Percentiles rank a stretch among this genome's conserved stretches.
phyloP scores from a whole-genome alignment of 2,888 invertebrate genomes.

The Pheosia gnoma region DNA sequence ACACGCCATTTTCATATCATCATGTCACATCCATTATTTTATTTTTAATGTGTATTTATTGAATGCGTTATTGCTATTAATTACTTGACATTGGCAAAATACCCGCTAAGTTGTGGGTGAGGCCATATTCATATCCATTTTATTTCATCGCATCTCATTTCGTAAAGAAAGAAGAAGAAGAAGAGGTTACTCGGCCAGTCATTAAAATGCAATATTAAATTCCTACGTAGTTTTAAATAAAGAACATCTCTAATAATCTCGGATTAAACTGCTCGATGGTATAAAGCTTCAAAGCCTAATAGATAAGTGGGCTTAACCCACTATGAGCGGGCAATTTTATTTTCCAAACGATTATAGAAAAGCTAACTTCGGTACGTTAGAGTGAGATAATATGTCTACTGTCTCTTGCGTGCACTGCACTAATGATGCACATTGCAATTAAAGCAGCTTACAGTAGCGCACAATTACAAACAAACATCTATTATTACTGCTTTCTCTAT shows the following conservation, averaged over 20 bases:
- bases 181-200: too few relatives aligned
- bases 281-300: constrained; percentile 12
- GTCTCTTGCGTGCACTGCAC: constrained; percentile 36
- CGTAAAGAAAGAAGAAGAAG: too few relatives aligned
- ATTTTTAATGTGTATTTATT: too few relatives aligned
- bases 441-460: constrained; percentile 49
- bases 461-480: constrained; percentile 57
- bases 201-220: too few relatives aligned
- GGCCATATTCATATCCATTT: too few relatives aligned
- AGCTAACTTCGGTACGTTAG: constrained; percentile 31
- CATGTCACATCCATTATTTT: too few relatives aligned
- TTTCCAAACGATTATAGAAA: constrained; percentile 33
- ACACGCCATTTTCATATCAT: too few relatives aligned
- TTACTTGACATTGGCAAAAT: too few relatives aligned
- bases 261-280: constrained; percentile 13
- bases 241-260: constrained; percentile 11
- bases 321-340: constrained; percentile 14
- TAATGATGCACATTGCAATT: constrained; percentile 66
- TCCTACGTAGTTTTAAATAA: neutral
- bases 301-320: constrained; percentile 15
- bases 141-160: too few relatives aligned
- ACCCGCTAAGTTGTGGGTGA: too few relatives aligned
- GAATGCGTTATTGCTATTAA: too few relatives aligned
- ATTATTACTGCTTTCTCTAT: constrained; percentile 50
- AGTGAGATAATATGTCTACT: constrained; percentile 18